A percentile compares a stretch with the other conserved stretches of the same genome.
Conservation (phyloP, 1,140 invertebrate genomes). For the Sycophila sp. region DNA sequence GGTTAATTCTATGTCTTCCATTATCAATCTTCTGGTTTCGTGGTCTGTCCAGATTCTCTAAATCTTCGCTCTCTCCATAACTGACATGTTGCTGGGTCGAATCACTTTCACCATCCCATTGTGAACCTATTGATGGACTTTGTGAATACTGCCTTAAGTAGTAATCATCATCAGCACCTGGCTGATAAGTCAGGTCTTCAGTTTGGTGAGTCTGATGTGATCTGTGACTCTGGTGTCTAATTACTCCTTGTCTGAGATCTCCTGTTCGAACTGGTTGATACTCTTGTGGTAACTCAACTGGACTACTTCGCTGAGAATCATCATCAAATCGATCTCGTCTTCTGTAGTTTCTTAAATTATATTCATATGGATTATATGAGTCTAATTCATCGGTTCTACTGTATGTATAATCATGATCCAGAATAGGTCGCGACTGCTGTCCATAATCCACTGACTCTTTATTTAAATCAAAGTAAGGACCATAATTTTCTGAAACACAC, state of each 20-base stretch:
- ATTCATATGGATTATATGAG: too few species aligned
- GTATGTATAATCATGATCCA: too few species aligned
- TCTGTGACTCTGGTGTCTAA: neutral
- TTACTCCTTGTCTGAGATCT: neutral
- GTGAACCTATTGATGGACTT: too few species aligned
- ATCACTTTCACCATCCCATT: neutral
- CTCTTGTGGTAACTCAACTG: neutral
- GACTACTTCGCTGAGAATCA: neutral
- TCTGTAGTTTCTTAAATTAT: too few species aligned
- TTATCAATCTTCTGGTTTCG: neutral
- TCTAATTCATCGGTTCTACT: too few species aligned
- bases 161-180: constrained; percentile 52
- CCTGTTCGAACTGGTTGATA: neutral
- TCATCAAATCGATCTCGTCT: too few species aligned
- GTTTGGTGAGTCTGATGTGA: neutral
- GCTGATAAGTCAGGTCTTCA: constrained; percentile 44
- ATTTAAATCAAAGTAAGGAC: neutral
- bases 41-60: neutral
- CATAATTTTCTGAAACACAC: neutral
- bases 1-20: too few species aligned
- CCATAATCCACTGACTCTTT: too few species aligned
- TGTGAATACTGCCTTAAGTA: neutral
- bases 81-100: neutral
- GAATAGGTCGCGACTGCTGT: too few species aligned
- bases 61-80: neutral